Evolutionary conservation across 2,113 vertebrate genomes (phyloP), one percentile per base, ranked within the genome.

Genomic region (Sander vitreus): DNA sequence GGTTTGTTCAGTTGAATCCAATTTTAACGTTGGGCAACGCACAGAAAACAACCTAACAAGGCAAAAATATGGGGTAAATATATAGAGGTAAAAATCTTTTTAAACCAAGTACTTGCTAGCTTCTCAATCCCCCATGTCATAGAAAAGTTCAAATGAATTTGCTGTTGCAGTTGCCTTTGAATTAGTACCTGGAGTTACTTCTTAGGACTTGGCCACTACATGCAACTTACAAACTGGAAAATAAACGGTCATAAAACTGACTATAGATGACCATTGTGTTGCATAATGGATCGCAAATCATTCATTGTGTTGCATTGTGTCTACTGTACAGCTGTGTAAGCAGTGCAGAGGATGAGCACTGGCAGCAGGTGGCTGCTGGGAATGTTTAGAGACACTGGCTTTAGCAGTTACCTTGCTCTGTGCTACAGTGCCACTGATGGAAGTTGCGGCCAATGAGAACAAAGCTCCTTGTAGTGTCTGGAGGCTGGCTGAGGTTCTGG

Each of bases 401-500:
- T 5, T 2, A 50, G 25, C 6, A 25, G 85, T 93, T 93, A 98
- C 98, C 97, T 93, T 96, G 97, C 67, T 98, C 97, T 0, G 96
- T 97, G 93, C 96, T 98, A 87, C 93, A 97, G 66, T 96, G 96
- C 98, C 98, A 99, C 90, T 99, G 98, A 14, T 95, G 94, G 84
- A 99, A 98, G 92, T 97, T 99, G 59, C 98, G 97, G n/a, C 98
- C 98, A 69, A 98, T 93, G 67, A 99, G 93, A 65, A 97, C 95
- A 81, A 99, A 97, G 84, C 96, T 97, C 48, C 96, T 94, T 51
- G 95, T 85, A 0, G 93, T 76, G 1, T 93, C 95, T 2, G 97
- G 96, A 23, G 91, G 94, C 58, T 95, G 94, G 69, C 87, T 87
- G 80, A 92, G 63, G 27, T 87, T 93, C 80, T 96, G 97, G 30